A percentile compares a stretch with the other conserved stretches of the same genome.
These are phyloP conservation scores for Drosophila suzukii DNA, from an alignment of 1,140 invertebrate genomes.

Conservation along the genomic window DNA sequence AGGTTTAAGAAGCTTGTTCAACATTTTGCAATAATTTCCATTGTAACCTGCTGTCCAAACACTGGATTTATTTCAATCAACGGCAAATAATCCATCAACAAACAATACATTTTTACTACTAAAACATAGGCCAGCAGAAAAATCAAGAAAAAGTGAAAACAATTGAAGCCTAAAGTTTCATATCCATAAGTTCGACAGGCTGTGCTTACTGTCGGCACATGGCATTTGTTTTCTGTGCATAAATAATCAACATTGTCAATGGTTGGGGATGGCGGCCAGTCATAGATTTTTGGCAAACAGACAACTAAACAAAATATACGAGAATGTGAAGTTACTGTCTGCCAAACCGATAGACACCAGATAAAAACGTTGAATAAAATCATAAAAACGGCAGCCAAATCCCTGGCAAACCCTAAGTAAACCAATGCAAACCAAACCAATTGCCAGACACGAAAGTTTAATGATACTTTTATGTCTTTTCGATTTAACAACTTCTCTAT, in stretches of 20 bases:
- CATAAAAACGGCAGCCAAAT: constrained; percentile 44
- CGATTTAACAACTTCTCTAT: constrained; percentile 51
- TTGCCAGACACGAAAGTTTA: constrained; percentile 64
- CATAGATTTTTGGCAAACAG: constrained; percentile 66
- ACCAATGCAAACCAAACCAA: constrained; percentile 30
- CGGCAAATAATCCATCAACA: constrained; percentile 14
- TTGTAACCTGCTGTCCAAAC: background rate
- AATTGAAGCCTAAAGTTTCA: constrained; percentile 39
- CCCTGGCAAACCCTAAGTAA: constrained; percentile 19
- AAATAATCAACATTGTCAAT: constrained; percentile 57
- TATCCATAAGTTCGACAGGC: constrained; percentile 9
- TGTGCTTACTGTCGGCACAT: constrained; percentile 24
- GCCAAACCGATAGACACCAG: constrained; percentile 40
- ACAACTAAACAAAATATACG: constrained; percentile 46
- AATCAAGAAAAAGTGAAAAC: constrained; percentile 45
- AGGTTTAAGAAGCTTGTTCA: background rate
- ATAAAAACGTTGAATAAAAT: constrained; percentile 69
- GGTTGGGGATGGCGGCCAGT: constrained; percentile 8
- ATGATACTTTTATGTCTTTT: constrained; percentile 71
- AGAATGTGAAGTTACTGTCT: constrained; percentile 44
- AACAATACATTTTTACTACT: constrained; percentile 21
- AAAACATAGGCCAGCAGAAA: constrained; percentile 9
- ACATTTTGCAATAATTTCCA: constrained; percentile 4
- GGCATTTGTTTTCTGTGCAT: constrained; percentile 67
- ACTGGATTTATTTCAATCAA: constrained; percentile 31